phyloP scores from a whole-genome alignment of 2,113 vertebrate species.

The Neodontobutis hainanensis region DNA sequence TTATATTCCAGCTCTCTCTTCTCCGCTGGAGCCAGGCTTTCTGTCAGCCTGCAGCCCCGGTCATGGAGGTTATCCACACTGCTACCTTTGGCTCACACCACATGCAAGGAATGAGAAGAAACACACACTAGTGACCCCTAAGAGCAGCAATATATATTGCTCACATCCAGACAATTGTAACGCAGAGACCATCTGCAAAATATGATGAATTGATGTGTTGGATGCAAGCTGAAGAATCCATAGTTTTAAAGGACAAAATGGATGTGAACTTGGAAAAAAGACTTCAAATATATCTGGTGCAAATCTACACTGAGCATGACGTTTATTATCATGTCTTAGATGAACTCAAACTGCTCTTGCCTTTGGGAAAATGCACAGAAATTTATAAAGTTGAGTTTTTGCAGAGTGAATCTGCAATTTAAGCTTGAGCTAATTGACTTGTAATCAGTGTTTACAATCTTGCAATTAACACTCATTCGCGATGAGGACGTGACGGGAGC shows the following conservation, averaged over 20 bases:
- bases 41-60: constrained; percentile 45
- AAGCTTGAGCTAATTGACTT: constrained; percentile 60
- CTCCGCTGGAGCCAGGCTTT: constrained; percentile 46
- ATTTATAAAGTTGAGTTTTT: constrained; percentile 26
- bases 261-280: constrained; percentile 36
- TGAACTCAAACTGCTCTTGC: constrained; percentile 59
- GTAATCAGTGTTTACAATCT: constrained; percentile 69
- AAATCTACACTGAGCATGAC: constrained; percentile 48
- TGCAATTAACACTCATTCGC: constrained; percentile 66
- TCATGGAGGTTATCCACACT: constrained; percentile 48
- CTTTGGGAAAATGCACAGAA: constrained; percentile 46
- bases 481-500: constrained; percentile 50
- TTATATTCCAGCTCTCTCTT: constrained; percentile 48
- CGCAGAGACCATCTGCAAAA: constrained; percentile 42
- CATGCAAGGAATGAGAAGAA: constrained; percentile 19
- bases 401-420: constrained; percentile 18
- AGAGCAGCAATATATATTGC: constrained; percentile 16
- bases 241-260: constrained; percentile 26
- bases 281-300: constrained; percentile 52
- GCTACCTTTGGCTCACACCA: constrained; percentile 42
- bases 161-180: constrained; percentile 15
- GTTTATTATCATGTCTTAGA: constrained; percentile 63
- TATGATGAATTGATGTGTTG: constrained; percentile 52
- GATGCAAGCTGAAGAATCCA: constrained; percentile 38
- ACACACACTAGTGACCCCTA: constrained; percentile 38